Percentiles rank a stretch among this genome's conserved stretches.
Evolutionary conservation across 2,888 invertebrate genomes (phyloP).

Genomic region (Oligia latruncula): DNA sequence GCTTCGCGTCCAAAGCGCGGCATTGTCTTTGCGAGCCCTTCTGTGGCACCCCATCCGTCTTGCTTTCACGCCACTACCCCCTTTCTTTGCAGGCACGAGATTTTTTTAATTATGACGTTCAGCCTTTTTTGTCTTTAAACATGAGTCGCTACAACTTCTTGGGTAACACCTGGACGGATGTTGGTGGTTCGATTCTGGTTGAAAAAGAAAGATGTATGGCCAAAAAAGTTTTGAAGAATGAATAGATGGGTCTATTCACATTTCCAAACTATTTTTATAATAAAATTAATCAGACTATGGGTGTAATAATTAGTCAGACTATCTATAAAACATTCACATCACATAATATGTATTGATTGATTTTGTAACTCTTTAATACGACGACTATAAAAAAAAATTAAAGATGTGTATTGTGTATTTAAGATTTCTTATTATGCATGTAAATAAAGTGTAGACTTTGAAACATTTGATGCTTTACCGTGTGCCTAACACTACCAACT

Average conservation of each 20-base stretch:
- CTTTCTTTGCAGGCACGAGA: constrained; percentile 89
- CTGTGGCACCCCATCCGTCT: constrained; percentile 88
- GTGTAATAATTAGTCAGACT: background rate
- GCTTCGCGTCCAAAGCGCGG: constrained; percentile 85
- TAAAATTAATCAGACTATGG: too few species aligned
- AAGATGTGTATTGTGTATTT: too few species aligned
- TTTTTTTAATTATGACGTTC: constrained; percentile 90
- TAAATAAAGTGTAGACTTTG: background rate
- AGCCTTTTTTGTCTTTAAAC: constrained; percentile 87
- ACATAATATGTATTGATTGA: background rate
- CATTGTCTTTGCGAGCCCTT: constrained; percentile 87
- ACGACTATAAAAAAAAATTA: too few species aligned
- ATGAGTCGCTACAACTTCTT: constrained; percentile 62
- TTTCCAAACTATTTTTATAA: too few species aligned
- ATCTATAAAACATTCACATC: background rate
- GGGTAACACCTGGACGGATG: constrained; percentile 65
- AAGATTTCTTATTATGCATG: too few species aligned
- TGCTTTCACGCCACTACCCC: constrained; percentile 88
- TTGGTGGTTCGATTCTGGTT: constrained; percentile 66
- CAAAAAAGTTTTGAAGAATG: background rate
- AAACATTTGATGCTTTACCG: background rate
- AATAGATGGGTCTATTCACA: too few species aligned
- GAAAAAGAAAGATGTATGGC: background rate
- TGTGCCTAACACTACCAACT: too few species aligned
- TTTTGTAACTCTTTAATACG: background rate